phyloP scores from a whole-genome alignment of 2,888 invertebrate species.

The Eucera pruinosa region DNA sequence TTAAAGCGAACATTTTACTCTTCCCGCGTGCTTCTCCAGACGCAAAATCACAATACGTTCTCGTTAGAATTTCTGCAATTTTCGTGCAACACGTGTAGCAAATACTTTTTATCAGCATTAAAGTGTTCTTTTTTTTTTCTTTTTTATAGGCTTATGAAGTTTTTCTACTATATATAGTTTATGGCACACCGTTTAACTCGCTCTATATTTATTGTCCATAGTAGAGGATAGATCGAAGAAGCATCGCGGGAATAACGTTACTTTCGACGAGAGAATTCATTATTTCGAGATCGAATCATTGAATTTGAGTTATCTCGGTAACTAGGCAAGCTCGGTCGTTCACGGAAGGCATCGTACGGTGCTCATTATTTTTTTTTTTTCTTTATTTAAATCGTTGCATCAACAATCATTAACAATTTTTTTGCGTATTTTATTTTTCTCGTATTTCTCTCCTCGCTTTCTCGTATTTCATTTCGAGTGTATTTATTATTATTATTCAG shows the following conservation, averaged over 20 bases:
- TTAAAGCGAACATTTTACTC: conserved; percentile 57
- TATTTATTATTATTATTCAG: conserved; percentile 15
- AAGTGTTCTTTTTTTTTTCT: no score
- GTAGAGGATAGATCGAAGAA: conserved; percentile 13
- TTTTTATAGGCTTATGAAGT: conserved; percentile 1
- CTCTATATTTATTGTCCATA: conserved; percentile 30
- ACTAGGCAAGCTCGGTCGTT: conserved; percentile 84
- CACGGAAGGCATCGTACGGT: conserved; percentile 84
- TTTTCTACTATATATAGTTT: conserved; percentile 6
- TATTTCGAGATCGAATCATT: conserved; percentile 68
- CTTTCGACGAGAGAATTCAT: conserved; percentile 69
- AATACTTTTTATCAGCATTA: background rate
- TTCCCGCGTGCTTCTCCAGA: conserved; percentile 39
- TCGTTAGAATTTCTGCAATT: background rate
- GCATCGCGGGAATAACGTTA: conserved; percentile 61
- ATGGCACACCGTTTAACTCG: conserved; percentile 3
- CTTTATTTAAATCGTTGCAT: conserved; percentile 80
- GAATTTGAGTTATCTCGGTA: conserved; percentile 67
- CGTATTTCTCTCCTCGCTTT: conserved; percentile 44
- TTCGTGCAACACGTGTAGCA: no score
- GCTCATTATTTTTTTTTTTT: conserved; percentile 71
- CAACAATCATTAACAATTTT: conserved; percentile 81
- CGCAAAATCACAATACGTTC: conserved; percentile 32
- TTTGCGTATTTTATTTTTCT: conserved; percentile 37
- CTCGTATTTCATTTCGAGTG: conserved; percentile 43